These are phyloP conservation scores for Corticium candelabrum DNA, from an alignment of 37 sponge, comb jelly and placozoan genomes.

Conservation along the genomic window DNA sequence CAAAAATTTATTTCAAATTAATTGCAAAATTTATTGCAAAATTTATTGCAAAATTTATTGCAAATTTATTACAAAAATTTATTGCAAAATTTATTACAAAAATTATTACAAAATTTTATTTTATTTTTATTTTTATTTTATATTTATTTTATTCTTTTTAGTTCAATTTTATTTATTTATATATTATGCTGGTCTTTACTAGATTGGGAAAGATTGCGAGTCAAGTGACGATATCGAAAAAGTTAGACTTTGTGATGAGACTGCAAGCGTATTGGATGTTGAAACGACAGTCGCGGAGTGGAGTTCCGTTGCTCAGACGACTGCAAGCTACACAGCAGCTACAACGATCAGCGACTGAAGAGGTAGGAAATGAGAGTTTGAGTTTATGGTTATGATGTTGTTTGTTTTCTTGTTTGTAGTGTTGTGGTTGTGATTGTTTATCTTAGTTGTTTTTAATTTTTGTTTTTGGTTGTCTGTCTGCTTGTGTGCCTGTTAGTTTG, in stretches of 20 bases:
- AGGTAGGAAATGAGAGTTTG: neutral
- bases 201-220: constrained; percentile 42
- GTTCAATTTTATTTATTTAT: too few relatives aligned
- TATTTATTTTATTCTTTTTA: too few relatives aligned
- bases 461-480: too few relatives aligned
- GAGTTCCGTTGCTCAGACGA: constrained; percentile 89
- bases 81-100: neutral
- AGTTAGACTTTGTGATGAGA: constrained; percentile 79
- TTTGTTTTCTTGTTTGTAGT: neutral
- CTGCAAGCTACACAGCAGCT: constrained; percentile 60
- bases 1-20: too few relatives aligned
- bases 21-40: too few relatives aligned
- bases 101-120: too few relatives aligned
- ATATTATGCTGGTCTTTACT: too few relatives aligned
- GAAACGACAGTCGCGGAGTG: constrained; percentile 95
- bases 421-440: neutral
- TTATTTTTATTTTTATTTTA: too few relatives aligned
- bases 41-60: neutral
- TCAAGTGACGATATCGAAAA: constrained; percentile 57
- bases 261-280: constrained; percentile 93
- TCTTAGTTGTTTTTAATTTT: too few relatives aligned
- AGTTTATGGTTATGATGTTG: neutral
- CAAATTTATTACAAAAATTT: neutral
- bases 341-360: neutral
- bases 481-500: too few relatives aligned